phyloP scores from a whole-genome alignment of 1,140 invertebrate species.

The Tetramorium simillimum region DNA sequence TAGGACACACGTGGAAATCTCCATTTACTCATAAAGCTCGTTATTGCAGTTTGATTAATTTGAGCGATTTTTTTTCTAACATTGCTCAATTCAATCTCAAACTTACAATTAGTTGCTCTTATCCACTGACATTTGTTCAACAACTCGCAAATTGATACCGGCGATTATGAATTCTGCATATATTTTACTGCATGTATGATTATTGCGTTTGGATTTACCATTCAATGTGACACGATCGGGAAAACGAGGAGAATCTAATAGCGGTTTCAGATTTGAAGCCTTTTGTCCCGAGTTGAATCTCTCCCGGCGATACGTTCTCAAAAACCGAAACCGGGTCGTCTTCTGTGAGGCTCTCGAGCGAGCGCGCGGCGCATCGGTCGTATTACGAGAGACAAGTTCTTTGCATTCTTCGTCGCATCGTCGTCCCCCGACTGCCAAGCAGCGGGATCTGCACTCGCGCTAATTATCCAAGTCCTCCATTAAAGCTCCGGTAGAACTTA shows the following conservation, averaged over 20 bases:
- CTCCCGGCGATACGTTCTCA: background rate
- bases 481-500: slow-evolving; percentile 51
- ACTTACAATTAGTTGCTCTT: background rate
- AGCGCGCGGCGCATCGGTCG: background rate
- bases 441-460: slow-evolving; percentile 52
- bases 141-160: background rate
- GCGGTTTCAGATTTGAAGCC: background rate
- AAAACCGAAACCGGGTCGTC: background rate
- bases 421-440: slow-evolving; percentile 11
- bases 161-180: background rate
- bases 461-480: slow-evolving; percentile 67
- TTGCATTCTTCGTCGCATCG: slow-evolving; percentile 47
- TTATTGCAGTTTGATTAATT: background rate
- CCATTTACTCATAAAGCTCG: background rate
- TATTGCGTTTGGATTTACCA: background rate
- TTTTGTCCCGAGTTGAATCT: slow-evolving; percentile 2
- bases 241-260: background rate
- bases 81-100: background rate
- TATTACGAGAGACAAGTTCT: slow-evolving; percentile 51
- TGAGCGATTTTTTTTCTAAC: background rate
- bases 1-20: background rate
- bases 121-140: background rate
- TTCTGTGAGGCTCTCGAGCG: slow-evolving; percentile 5
- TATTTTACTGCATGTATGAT: background rate
- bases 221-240: background rate